Conservation (phyloP, 2,797 vertebrate genomes). For the Zalophus californianus region DNA sequence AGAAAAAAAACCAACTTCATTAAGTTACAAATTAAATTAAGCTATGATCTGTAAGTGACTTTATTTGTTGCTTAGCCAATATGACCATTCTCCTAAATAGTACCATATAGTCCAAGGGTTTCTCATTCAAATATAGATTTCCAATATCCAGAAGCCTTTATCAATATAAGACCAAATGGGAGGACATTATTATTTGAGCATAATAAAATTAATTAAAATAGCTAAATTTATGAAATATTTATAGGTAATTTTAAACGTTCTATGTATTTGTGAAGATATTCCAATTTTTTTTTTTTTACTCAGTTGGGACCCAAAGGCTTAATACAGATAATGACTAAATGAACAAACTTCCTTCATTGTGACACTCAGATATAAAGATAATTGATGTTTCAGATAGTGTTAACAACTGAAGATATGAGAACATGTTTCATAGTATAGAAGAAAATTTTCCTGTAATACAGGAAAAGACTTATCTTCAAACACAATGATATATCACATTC, state of each 20-base stretch:
- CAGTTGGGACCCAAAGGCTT: background rate
- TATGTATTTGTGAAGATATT: background rate
- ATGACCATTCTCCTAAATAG: background rate
- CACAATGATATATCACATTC: background rate
- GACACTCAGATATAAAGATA: background rate
- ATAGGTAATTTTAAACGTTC: too few species aligned
- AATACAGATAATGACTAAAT: background rate
- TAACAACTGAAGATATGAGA: background rate
- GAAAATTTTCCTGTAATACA: background rate
- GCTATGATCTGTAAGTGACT: background rate
- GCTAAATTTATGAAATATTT: background rate
- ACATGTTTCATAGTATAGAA: background rate
- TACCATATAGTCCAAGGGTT: background rate
- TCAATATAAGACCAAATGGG: background rate
- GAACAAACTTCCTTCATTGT: background rate
- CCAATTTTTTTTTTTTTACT: background rate
- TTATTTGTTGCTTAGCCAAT: background rate
- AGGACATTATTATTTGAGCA: background rate
- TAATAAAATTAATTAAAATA: conserved; percentile 42
- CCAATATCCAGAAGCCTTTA: background rate
- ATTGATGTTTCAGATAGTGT: background rate
- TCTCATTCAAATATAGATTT: background rate
- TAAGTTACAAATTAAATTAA: background rate
- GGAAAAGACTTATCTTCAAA: background rate
- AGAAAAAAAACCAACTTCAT: background rate